Base-by-base conservation (phyloP, 2,888 invertebrate genomes). In the Meghimatium bilineatum region DNA sequence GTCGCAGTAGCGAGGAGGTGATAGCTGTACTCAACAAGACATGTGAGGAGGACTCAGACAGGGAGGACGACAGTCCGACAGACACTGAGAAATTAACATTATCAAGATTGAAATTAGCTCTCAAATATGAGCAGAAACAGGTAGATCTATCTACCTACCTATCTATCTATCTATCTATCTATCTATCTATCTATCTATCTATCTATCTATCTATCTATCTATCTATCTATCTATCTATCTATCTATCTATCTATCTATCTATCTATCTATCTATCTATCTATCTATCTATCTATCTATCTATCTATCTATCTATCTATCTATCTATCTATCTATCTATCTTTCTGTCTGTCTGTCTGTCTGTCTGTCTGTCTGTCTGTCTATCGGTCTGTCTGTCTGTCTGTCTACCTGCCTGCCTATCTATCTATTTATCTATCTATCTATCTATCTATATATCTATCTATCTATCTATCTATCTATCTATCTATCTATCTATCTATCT, bases 41-140 rank as follows among this genome's bases (percentile, higher is more conserved):
- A 20, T 89, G 90, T 78, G 92, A 93, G 26, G 92, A 92, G 84
- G 92, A 91, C 85, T 89, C 89, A 1, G 89, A 90, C 23, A 74
- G 44, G 1, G 69, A 60, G 14, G 69, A n/a, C 20, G 77, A 77
- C 20, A 66, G 29, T 23, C 52, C 66, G 12, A 67, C 17, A n/a
- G 82, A 87, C 34, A 74, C 83, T 1, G 88, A 89, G 52, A 88
- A 87, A 52, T 87, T 93, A 44, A 94, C 93, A 0, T 89, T 95
- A 77, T 92, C 94, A 29, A 89, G 95, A 79, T 91, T 95, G 52
- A 95, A 95, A 90, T 90, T 95, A 86, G 95, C 95, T n/a, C 93
- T 95, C 79, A 95, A 95, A 88, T 95, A 94, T 88, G 94, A 95
- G 88, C 95, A 95, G 90, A 95, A 95, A 91, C 94, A 94, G 94